These are phyloP conservation scores for Serranus cabrilla DNA, from an alignment of 2,797 vertebrate genomes.

Conservation along the genomic window DNA sequence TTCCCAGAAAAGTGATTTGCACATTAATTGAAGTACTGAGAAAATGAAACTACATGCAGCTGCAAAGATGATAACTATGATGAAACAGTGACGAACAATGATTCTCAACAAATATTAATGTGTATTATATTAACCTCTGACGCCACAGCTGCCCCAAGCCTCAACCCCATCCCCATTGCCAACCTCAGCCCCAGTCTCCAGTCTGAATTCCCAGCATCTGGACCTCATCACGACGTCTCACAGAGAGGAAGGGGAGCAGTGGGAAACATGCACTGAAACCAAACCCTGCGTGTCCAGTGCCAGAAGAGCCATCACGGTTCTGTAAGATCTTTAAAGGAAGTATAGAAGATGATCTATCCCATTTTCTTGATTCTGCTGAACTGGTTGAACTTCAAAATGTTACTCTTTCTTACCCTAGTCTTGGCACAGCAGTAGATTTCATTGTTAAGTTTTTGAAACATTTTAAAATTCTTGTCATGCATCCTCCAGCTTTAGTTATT, in stretches of 20 bases:
- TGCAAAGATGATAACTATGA: neutral
- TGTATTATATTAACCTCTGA: neutral
- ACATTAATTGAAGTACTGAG: neutral
- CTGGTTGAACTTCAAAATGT: neutral
- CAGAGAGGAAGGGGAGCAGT: conserved; percentile 1
- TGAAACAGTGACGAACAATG: conserved; percentile 8
- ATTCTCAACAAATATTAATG: neutral
- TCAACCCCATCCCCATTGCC: neutral
- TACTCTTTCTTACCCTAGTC: neutral
- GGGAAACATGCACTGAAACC: conserved; percentile 32
- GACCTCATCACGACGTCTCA: conserved; percentile 46
- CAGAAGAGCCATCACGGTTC: neutral
- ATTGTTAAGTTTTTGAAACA: too few relatives aligned
- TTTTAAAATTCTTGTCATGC: too few relatives aligned
- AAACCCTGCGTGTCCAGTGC: neutral
- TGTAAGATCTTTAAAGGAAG: neutral
- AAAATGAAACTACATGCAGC: neutral
- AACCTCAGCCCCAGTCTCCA: neutral
- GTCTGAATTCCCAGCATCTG: conserved; percentile 48
- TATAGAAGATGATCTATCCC: neutral
- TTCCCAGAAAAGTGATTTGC: neutral
- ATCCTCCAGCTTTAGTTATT: too few relatives aligned
- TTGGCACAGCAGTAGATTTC: too few relatives aligned
- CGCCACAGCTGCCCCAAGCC: conserved; percentile 2
- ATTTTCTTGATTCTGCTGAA: too few relatives aligned